Conservation (phyloP, 2,113 vertebrate genomes). For the Brachirus orientalis region DNA sequence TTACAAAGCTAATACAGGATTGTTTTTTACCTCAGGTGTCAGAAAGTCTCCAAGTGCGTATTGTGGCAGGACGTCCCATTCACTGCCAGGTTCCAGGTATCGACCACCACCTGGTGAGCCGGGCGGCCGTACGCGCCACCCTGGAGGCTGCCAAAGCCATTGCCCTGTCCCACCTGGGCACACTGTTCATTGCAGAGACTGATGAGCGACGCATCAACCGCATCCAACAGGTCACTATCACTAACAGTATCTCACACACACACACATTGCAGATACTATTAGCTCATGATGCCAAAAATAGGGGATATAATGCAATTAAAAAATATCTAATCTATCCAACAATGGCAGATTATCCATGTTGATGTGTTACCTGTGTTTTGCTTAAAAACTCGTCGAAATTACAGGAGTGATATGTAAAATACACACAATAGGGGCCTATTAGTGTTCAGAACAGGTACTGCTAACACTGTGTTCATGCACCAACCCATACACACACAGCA, state of each 20-base stretch:
- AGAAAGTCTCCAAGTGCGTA: constrained; percentile 89
- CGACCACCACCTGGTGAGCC: constrained; percentile 91
- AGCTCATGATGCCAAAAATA: neutral
- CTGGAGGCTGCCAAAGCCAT: constrained; percentile 94
- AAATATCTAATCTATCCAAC: too few species aligned
- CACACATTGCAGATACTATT: neutral
- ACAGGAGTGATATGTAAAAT: too few species aligned
- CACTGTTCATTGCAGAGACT: constrained; percentile 94
- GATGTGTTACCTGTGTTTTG: too few species aligned
- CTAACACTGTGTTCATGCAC: too few species aligned
- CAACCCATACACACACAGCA: too few species aligned
- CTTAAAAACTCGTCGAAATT: too few species aligned
- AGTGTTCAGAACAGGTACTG: too few species aligned
- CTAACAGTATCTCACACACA: constrained; percentile 5
- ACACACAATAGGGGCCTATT: too few species aligned
- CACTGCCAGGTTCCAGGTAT: constrained; percentile 96
- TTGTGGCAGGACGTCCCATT: constrained; percentile 94
- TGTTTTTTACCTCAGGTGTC: constrained; percentile 78
- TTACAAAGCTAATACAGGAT: neutral
- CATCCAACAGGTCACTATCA: constrained; percentile 90
- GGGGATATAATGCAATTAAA: neutral
- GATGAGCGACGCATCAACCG: constrained; percentile 97
- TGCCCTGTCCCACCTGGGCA: constrained; percentile 91
- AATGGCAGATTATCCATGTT: too few species aligned
- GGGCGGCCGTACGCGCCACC: constrained; percentile 90